Conservation (phyloP, 2,113 vertebrate genomes). For the western clawed frog (Xenopus tropicalis) region UCB_Xtro_10.0 CM004448.2:110003501-110004000, state of each 20-base stretch:
- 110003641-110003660: conserved; percentile 60
- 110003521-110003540: conserved; percentile 41
- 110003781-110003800: conserved; percentile 73
- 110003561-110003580: conserved; percentile 57
- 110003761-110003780: conserved; percentile 83
- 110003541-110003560: conserved; percentile 55
- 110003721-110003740: conserved; percentile 87
- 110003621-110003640: conserved; percentile 69
- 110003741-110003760: conserved; percentile 89
- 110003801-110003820: conserved; percentile 83
- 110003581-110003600: conserved; percentile 53
- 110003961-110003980: conserved; percentile 81
- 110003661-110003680: conserved; percentile 66
- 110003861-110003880: conserved; percentile 77
- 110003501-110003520: not conserved
- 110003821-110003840: conserved; percentile 79
- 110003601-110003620: conserved; percentile 67
- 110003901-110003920: conserved; percentile 89
- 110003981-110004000: conserved; percentile 83
- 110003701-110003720: conserved; percentile 82
- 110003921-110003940: conserved; percentile 86
- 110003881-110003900: conserved; percentile 84
- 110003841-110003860: conserved; percentile 74
- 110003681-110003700: conserved; percentile 79
- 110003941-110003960: conserved; percentile 85